phyloP scores from a whole-genome alignment of 37 sponge, comb jelly and placozoan genomes.

The Petrosia ficiformis region DNA sequence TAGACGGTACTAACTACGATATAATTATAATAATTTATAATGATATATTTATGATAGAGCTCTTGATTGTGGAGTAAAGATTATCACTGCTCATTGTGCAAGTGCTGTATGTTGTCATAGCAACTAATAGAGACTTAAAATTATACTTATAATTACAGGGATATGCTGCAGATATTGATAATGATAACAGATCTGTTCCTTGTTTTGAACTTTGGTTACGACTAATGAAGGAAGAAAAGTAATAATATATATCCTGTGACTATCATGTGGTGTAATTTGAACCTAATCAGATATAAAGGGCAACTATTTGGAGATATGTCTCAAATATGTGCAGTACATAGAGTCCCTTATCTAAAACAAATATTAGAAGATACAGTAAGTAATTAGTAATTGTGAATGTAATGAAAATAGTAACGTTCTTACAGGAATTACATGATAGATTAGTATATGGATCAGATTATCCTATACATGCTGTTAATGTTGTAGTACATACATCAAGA shows the following conservation, averaged over 20 bases:
- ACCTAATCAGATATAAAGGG: constrained; percentile 56
- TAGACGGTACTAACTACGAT: constrained; percentile 26
- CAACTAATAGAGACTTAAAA: too few relatives aligned
- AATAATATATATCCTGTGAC: too few relatives aligned
- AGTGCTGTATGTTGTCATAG: constrained; percentile 39
- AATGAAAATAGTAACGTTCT: neutral
- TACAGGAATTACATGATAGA: constrained; percentile 63
- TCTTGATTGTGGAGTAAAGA: constrained; percentile 75
- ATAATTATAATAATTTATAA: too few relatives aligned
- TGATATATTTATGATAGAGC: constrained; percentile 44
- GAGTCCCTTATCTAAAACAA: constrained; percentile 46
- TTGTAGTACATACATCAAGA: constrained; percentile 45
- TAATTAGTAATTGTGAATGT: too few relatives aligned
- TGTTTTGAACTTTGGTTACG: constrained; percentile 59
- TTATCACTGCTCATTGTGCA: constrained; percentile 89
- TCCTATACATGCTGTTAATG: constrained; percentile 85
- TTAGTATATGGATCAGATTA: constrained; percentile 89
- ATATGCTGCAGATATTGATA: constrained; percentile 48
- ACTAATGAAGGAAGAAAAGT: constrained; percentile 67
- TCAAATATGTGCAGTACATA: constrained; percentile 62
- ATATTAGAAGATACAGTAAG: constrained; percentile 60
- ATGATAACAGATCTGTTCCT: constrained; percentile 15
- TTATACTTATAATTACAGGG: constrained; percentile 23
- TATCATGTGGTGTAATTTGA: too few relatives aligned
- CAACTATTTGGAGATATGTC: constrained; percentile 86